Evolutionary conservation across 2,113 vertebrate genomes (phyloP), one percentile per base, ranked within the genome.

Genomic region (Amphiprion percula): DNA sequence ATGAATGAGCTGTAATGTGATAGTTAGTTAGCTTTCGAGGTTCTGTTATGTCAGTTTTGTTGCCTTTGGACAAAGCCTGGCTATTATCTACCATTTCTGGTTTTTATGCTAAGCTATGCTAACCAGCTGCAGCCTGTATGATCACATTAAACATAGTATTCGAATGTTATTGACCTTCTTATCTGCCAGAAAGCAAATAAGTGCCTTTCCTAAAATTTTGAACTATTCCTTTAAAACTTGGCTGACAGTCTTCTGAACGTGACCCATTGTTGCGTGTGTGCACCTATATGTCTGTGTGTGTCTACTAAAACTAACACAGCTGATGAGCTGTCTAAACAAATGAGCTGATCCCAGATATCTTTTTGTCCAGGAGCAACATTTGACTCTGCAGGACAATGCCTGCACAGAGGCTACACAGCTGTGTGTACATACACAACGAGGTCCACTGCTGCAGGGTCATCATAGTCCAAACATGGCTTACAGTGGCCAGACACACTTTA

Each of bases 241-340:
- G 28, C 41, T 75, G 53, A 19, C 44, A 49, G 10, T 70, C 47
- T 39, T 75, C 50, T 60, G 47, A 19, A 65, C 10, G 21, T 21
- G 66, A 72, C 54, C 23, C 10, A 16, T n/a, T 61, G 59, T 15
- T 21, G 28, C 0, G 24, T 26, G 62, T 60, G 61, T 46, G 14
- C 52, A 39, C 17, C 55, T 79, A 68, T 30, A 44, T 53, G 58
- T 54, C 26, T 30, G 49, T 30, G 67, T 83, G 72, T 63, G 55
- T 80, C 67, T 49, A 46, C 49, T 87, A 71, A 83, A 77, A 83
- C 84, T 86, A 90, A 87, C 88, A 83, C 62, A 83, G 83, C 76
- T 90, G 83, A 91, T 76, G 82, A 83, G 75, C 85, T 88, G 83
- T 77, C 68, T 86, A 90, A 91, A 93, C 84, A 91, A 82, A 44